A percentile compares a stretch with the other conserved stretches of the same genome.
Evolutionary conservation across 1,140 invertebrate genomes (phyloP).

Genomic region (Prorops nasuta): DNA sequence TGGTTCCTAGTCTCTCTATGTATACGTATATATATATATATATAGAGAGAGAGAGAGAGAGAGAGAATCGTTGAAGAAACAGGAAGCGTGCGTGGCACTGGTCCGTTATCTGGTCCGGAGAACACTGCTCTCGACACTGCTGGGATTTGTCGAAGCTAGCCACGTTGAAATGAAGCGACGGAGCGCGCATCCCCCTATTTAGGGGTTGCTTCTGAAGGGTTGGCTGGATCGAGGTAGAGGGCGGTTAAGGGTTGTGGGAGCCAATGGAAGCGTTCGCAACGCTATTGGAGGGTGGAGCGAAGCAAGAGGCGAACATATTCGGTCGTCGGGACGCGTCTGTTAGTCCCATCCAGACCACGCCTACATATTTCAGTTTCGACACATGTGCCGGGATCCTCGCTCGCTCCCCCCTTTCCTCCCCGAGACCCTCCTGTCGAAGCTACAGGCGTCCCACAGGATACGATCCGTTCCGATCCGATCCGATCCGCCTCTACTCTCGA

Average conservation of each 20-base stretch:
- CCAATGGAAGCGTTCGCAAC: conserved; percentile 43
- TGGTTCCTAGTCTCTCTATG: too few relatives aligned
- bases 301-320: conserved; percentile 54
- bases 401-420: not conserved
- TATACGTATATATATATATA: too few relatives aligned
- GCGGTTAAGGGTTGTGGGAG: conserved; percentile 32
- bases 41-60: too few relatives aligned
- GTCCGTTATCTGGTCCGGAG: not conserved
- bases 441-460: not conserved
- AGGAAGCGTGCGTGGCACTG: not conserved
- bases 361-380: conserved; percentile 60
- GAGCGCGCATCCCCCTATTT: conserved; percentile 46
- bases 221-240: conserved; percentile 36
- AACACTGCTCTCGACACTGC: conserved; percentile 21
- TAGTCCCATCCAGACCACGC: conserved; percentile 51
- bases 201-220: conserved; percentile 41
- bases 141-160: conserved; percentile 29
- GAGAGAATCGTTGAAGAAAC: too few relatives aligned
- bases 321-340: conserved; percentile 52
- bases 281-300: conserved; percentile 52
- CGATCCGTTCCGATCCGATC: not conserved
- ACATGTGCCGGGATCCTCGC: conserved; percentile 47
- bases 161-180: conserved; percentile 45
- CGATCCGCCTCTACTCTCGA: conserved; percentile 5
- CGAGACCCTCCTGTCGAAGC: not conserved